Base-by-base conservation (phyloP, 2,113 vertebrate genomes). In the Eulemur rufifrons region DNA sequence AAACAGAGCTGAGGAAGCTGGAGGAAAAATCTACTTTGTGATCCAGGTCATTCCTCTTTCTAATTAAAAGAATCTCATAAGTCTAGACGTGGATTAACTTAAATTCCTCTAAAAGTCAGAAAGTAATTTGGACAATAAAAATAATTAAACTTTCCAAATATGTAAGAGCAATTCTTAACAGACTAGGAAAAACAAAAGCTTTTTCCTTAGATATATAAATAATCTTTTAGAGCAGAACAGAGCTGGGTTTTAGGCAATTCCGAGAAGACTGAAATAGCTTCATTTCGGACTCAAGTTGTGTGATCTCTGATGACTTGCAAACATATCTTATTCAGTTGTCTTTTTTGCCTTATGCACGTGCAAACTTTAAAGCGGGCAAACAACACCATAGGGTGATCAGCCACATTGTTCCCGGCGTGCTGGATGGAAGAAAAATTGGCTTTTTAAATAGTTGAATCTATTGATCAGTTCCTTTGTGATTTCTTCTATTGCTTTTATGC, bases 31-130 rank as follows among this genome's bases (percentile, higher is more conserved):
- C 74, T 56, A 76, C 63, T 50, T 50, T 66, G 61, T 73, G 42
- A 96, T 89, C 74, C 25, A 34, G 95, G 52, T 77, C 86, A 95
- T 94, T 94, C 47, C 64, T 95, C 95, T 81, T 56, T 84, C 89
- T 97, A 97, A 98, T 97, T 95, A 98, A 98, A 98, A 98, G 95
- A 91, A 87, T 87, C 89, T 95, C 91, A 4, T 97, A 86, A 97
- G 83, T 96, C 94, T 96, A 97, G 98, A 97, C 59, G 52, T 96
- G 47, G 82, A 97, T 97, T 97, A 94, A 95, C 86, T 97, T 94
- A 95, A 93, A 93, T 95, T 95, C 86, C 88, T 94, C 89, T 90
- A 93, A 97, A 96, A 95, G 86, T 87, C 77, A 96, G 82, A 97
- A 96, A 95, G 94, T 96, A 95, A 98, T 96, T 96, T 96, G 78